Evolutionary conservation across 2,888 invertebrate genomes (phyloP).

Genomic region (Tricholauxania praeusta): DNA sequence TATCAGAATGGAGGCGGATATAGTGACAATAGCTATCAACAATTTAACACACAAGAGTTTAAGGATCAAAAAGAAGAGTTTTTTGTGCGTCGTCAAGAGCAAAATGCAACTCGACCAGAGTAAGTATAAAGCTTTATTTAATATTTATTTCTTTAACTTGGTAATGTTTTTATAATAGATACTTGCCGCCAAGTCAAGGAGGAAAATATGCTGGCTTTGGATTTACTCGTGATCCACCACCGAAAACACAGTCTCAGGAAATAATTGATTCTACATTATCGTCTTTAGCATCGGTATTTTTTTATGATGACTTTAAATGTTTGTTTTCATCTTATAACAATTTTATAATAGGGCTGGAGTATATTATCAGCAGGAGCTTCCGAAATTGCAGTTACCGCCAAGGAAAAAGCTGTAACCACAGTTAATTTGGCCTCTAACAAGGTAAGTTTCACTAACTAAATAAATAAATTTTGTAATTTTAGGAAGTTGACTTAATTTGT

Average conservation of each 20-base stretch:
- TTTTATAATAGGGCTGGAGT: conserved; percentile 83
- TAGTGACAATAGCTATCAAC: conserved; percentile 70
- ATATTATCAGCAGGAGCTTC: conserved; percentile 87
- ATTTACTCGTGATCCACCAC: conserved; percentile 83
- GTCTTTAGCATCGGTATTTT: conserved; percentile 81
- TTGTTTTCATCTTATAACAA: conserved; percentile 19
- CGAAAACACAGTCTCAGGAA: conserved; percentile 84
- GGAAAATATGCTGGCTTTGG: conserved; percentile 95
- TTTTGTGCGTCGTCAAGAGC: conserved; percentile 77
- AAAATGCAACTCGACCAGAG: conserved; percentile 80
- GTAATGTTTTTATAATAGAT: conserved; percentile 69
- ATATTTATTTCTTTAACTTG: conserved; percentile 1
- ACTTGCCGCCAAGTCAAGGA: conserved; percentile 85
- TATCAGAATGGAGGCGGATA: conserved; percentile 68
- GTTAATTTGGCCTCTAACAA: conserved; percentile 89
- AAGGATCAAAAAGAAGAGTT: conserved; percentile 81
- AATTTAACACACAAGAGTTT: conserved; percentile 72
- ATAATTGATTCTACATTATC: conserved; percentile 86
- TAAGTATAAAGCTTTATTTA: conserved; percentile 62
- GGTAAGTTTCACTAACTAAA: conserved; percentile 69
- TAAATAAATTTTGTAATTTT: too few relatives aligned
- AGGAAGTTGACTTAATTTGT: too few relatives aligned
- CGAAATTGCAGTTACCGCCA: conserved; percentile 88
- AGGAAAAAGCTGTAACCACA: conserved; percentile 88
- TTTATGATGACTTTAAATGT: background rate